Conservation (phyloP, 2,113 vertebrate genomes). For the Muntiacus reevesi region DNA sequence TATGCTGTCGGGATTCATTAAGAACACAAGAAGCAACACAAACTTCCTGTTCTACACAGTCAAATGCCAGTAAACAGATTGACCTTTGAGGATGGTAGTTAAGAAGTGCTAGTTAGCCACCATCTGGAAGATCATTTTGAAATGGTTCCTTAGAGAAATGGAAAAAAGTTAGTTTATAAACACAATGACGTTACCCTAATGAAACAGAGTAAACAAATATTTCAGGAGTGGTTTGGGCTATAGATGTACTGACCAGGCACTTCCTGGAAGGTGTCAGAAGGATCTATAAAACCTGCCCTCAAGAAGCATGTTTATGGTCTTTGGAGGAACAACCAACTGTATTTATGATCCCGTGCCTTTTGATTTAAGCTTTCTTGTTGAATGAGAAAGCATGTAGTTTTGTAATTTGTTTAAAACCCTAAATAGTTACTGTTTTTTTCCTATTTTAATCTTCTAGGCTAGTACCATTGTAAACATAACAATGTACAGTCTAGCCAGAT, state of each 20-base stretch:
- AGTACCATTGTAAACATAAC: neutral
- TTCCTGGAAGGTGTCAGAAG: neutral
- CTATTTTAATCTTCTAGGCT: neutral
- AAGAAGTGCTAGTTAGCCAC: neutral
- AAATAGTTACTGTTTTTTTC: conserved; percentile 16
- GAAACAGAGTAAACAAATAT: neutral
- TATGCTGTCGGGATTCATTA: conserved; percentile 77
- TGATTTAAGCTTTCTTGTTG: neutral
- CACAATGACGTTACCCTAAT: neutral
- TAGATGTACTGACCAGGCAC: neutral
- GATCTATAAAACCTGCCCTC: neutral
- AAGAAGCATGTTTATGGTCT: rapidly evolving
- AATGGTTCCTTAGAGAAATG: conserved; percentile 40
- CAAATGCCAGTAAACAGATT: conserved; percentile 44
- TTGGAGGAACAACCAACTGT: neutral
- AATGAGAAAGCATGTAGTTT: neutral
- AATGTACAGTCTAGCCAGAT: neutral
- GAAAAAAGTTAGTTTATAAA: conserved; percentile 36
- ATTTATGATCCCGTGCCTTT: neutral
- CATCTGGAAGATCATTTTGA: conserved; percentile 28
- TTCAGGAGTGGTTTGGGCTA: neutral
- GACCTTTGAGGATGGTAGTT: conserved; percentile 52
- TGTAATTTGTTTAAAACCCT: neutral
- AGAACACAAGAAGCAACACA: neutral
- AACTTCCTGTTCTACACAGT: neutral